Base-by-base conservation (phyloP, 2,888 invertebrate species). In the Ypsolopha sequella region DNA sequence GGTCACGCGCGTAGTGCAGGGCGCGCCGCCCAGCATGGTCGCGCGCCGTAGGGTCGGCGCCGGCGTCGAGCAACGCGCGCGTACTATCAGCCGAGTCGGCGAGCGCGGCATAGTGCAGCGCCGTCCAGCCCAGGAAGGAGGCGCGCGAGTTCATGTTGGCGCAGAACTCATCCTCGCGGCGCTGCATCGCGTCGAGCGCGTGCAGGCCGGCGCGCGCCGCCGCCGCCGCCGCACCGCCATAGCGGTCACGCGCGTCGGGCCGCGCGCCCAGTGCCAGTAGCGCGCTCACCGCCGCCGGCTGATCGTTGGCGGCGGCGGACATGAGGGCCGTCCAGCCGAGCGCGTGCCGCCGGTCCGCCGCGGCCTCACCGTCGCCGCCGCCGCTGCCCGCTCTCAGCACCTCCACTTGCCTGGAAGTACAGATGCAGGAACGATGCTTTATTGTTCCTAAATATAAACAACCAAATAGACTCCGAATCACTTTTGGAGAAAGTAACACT, bases 281-380 rank as follows among this genome's bases (percentile, higher is more conserved):
- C 58, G 89, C 81, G 61, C 84, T 81, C 33, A 92, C 88, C 53
- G 88, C 88, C 13, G 88, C 88, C 11, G 80, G 62, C 65, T 90
- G 90, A 56, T 91, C 91, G 80, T 94, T 95, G 39, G 95, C 92
- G 8, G 93, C 92, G 38, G 96, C 96, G 48, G 92, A 90, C 81
- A 95, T 95, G 36, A 97, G 84, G 34, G 95, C 90, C 10, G 95
- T 95, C 96, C 97, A 97, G 49, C 97, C 97, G 47, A 95, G 82
- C 34, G 86, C 63, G 80, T 96, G 96, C 10, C 92, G 87, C 48
- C 76, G 68, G 80, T 96, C 94, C 0, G 92, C 87, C 62, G 91
- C 87, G 10, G 88, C 65, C 41, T 88, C 88, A 51, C 52, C 60
- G 4, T 60, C 65, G 41, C 88, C 88, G 51, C 52, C 60, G 6